Base-by-base conservation (phyloP, 1,140 invertebrate genomes). In the Chrysomallon squamiferum region DNA sequence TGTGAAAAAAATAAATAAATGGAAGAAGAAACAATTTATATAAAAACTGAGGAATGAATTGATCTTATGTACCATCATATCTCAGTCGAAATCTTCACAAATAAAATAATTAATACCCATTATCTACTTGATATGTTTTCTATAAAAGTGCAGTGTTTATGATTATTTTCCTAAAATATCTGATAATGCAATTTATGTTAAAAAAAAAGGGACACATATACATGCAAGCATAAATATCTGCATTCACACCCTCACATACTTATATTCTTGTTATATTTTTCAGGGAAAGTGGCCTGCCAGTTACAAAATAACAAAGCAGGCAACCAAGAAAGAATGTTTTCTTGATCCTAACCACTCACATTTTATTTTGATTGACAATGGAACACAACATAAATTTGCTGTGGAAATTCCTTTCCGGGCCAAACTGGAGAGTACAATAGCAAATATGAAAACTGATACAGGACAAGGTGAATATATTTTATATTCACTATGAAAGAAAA, bases 331-430 rank as follows among this genome's bases (percentile, higher is more conserved):
- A 15, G 65, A 78, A 49, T 73, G 72, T 5, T 80, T 81, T n/a
- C 75, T 88, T 4, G 85, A 87, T 76, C 83, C 83, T 0, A 86
- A 87, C 69, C 87, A 88, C 72, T 80, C 86, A 1, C 86, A 88
- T 69, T 88, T 88, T 68, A 83, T 88, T 18, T 68, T 88, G 50
- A 84, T 87, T 11, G 87, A 88, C 69, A 81, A 87, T 74, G 85
- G 85, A 0, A 82, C 79, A 41, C 69, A 78, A 54, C 72, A 78
- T 29, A 66, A 77, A 41, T 85, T 80, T 75, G 80, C 74, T 43
- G 73, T 68, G 20, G 85, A 86, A 70, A 85, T 85, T 41, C 56
- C 75, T 81, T 85, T 54, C 49, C 49, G 84, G 13, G 73, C 78
- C 4, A 49, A 76, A n/a, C 74, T 86, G 29, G 83, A 86, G 70